A percentile compares a stretch with the other conserved stretches of the same genome.
Conservation (phyloP, 2,888 invertebrate species). For the Trichopoda pennipes region DNA sequence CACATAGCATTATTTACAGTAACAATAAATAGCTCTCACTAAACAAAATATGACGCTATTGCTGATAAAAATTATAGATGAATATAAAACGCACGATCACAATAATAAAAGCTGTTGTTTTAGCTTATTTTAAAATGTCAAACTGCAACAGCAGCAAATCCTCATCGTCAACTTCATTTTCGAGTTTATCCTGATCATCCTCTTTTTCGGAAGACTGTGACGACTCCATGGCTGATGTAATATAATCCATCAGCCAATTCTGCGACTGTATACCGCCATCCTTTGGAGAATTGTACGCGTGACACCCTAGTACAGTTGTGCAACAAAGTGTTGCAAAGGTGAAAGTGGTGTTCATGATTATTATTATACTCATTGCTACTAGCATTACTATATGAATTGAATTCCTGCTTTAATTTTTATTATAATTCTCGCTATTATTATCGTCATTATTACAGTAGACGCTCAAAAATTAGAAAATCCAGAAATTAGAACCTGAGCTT, state of each 20-base stretch:
- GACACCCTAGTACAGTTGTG: conserved; percentile 27
- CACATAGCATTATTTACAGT: conserved; percentile 17
- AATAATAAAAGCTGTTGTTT: conserved; percentile 17
- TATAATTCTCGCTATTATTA: no score
- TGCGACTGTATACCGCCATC: conserved; percentile 26
- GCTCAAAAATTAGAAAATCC: no score
- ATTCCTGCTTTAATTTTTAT: no score
- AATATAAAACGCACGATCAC: conserved; percentile 26
- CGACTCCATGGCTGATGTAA: conserved; percentile 41
- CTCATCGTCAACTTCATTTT: conserved; percentile 37
- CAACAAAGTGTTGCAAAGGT: conserved; percentile 21
- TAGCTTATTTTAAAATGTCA: conserved; percentile 24
- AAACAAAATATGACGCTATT: conserved; percentile 35
- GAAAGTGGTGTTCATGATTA: no score
- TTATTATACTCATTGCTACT: no score
- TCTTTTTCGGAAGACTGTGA: conserved; percentile 50
- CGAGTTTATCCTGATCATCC: conserved; percentile 40
- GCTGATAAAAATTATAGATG: conserved; percentile 31
- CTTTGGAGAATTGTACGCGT: conserved; percentile 32
- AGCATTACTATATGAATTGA: no score
- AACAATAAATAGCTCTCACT: conserved; percentile 28
- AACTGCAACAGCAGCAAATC: conserved; percentile 20
- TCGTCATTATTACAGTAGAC: no score
- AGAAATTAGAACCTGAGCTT: no score
- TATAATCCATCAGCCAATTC: conserved; percentile 35